These are phyloP conservation scores for Drosophila malerkotliana DNA, from an alignment of 1,140 invertebrate genomes.

Conservation along the genomic window DNA sequence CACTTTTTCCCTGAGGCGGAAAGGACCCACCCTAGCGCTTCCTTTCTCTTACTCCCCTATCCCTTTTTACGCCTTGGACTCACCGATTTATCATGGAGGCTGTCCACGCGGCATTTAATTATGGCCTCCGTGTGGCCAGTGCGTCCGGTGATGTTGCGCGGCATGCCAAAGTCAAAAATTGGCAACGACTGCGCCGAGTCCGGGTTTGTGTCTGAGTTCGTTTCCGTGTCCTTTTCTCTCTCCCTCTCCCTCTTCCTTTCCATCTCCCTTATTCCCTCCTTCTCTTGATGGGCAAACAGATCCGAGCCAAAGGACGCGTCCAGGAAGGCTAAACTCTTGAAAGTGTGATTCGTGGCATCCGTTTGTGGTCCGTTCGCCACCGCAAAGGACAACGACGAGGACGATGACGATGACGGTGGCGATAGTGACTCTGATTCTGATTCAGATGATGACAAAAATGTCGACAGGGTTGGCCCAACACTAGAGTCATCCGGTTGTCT, in stretches of 20 bases:
- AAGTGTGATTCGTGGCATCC: slow-evolving; percentile 80
- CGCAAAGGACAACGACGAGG: slow-evolving; percentile 38
- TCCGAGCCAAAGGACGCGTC: slow-evolving; percentile 46
- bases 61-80: slow-evolving; percentile 21
- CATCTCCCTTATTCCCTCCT: slow-evolving; percentile 7
- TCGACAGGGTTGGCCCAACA: slow-evolving; percentile 40
- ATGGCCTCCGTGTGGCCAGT: slow-evolving; percentile 93
- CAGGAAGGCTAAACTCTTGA: slow-evolving; percentile 73
- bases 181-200: slow-evolving; percentile 58
- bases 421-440: slow-evolving; percentile 18
- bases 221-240: neutral
- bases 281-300: slow-evolving; percentile 55
- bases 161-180: slow-evolving; percentile 90
- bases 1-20: neutral
- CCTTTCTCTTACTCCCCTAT: neutral
- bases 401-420: slow-evolving; percentile 15
- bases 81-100: slow-evolving; percentile 92
- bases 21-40: neutral
- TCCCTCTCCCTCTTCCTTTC: slow-evolving; percentile 18
- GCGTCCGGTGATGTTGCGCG: slow-evolving; percentile 91
- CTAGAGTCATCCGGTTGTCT: slow-evolving; percentile 44
- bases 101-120: slow-evolving; percentile 92
- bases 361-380: slow-evolving; percentile 46
- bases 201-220: slow-evolving; percentile 7
- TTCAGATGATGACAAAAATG: slow-evolving; percentile 38